Base-by-base conservation (phyloP, 2,797 vertebrate species). In the Otolemur crassicaudatus region DNA sequence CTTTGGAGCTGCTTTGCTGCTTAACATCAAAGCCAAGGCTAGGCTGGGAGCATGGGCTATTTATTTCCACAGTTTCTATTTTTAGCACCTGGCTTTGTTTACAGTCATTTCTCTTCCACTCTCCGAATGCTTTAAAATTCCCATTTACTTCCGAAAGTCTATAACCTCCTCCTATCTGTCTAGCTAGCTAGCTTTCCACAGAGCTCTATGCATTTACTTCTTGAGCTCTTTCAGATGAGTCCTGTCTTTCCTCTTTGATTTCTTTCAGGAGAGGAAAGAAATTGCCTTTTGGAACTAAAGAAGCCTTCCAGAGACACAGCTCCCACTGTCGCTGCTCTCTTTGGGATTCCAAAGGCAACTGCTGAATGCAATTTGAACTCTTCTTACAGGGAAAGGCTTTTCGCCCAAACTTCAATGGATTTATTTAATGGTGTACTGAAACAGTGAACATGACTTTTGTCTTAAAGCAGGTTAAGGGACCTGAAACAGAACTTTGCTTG, bases 1-100 rank as follows among this genome's bases (percentile, higher is more conserved):
- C 53, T 37, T 58, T 56, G 61, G 90, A 89, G 85, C 46, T 94
- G 89, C 90, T 96, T 96, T 0, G 6, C 90, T 97, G 90, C 80
- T 90, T 93, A 97, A 97, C 72, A 91, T 96, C 95, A 98, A 97
- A 98, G 97, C 93, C 97, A 96, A 98, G 94, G 94, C 97, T 97
- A 95, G 80, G 81, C 81, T 94, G 81, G n/a, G 97, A 97, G 92
- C 75, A 85, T 72, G 90, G 53, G 90, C 92, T 65, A 97, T 97
- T 98, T 98, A 95, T 95, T 95, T 61, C 79, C 91, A 94, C 53
- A 65, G 40, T 95, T 97, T 84, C 98, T 96, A 97, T 95, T 97
- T 98, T 98, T 98, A 98, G 91, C 53, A 90, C 34, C 88, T 91
- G 95, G 53, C 11, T 97, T 98, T 97, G 90, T 82, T 95, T 92